These are phyloP conservation scores for Lontra canadensis DNA, from an alignment of 2,113 vertebrate genomes.

Conservation along the genomic window DNA sequence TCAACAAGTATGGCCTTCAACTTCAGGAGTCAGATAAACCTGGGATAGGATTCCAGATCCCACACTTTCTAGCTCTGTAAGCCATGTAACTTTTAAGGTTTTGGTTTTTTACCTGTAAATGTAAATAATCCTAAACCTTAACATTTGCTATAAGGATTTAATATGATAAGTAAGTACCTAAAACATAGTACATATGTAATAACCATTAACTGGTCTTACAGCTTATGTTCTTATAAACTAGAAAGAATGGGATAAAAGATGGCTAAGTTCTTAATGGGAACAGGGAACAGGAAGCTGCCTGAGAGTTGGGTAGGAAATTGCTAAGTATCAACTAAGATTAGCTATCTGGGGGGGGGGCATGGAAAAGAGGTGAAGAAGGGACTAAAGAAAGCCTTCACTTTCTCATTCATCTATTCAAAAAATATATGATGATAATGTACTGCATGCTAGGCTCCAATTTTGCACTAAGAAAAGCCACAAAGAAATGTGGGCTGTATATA, in stretches of 20 bases:
- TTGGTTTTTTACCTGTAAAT: neutral
- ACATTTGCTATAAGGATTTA: neutral
- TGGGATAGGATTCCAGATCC: neutral
- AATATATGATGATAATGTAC: neutral
- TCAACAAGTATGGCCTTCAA: neutral
- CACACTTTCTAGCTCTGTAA: neutral
- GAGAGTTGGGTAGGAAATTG: neutral
- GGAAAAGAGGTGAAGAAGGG: neutral
- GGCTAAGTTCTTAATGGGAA: neutral
- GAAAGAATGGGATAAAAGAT: neutral
- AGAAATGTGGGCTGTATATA: neutral
- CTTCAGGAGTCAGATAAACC: conserved; percentile 14
- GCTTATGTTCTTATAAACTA: neutral
- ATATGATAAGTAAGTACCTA: neutral
- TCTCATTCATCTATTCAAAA: neutral
- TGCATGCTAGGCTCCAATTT: neutral
- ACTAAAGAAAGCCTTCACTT: neutral
- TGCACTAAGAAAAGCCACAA: neutral
- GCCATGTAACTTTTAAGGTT: neutral
- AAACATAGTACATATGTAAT: neutral
- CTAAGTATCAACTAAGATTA: neutral
- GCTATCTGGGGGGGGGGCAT: neutral
- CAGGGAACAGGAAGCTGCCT: neutral
- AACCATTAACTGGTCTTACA: neutral
- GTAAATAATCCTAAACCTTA: neutral